These are phyloP conservation scores for Limenitis camilla DNA, from an alignment of 2,888 invertebrate genomes.

Conservation along the genomic window DNA sequence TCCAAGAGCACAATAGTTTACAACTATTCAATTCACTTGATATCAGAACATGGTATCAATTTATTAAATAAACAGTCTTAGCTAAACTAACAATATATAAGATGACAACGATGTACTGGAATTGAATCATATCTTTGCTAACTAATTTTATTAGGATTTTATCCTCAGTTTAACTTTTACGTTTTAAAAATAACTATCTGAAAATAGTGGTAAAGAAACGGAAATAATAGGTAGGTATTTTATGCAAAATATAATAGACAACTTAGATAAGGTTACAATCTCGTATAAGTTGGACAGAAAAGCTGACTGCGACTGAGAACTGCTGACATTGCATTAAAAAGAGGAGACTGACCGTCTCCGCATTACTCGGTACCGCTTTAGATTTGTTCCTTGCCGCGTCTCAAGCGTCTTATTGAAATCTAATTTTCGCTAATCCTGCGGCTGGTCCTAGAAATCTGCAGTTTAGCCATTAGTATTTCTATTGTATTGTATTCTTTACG, in stretches of 20 bases:
- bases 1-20: too few species aligned
- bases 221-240: neutral
- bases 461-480: slow-evolving; percentile 47
- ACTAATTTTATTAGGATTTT: neutral
- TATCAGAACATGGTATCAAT: too few species aligned
- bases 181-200: neutral
- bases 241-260: neutral
- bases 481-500: slow-evolving; percentile 48
- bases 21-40: too few species aligned
- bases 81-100: too few species aligned
- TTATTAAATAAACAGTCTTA: too few species aligned
- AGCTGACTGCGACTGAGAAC: slow-evolving; percentile 7
- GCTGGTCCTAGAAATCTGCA: slow-evolving; percentile 41
- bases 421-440: slow-evolving; percentile 69
- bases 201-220: neutral
- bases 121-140: neutral
- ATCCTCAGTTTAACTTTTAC: neutral
- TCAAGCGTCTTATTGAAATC: slow-evolving; percentile 72
- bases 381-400: slow-evolving; percentile 56
- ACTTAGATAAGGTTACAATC: neutral
- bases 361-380: slow-evolving; percentile 56
- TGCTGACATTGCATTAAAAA: slow-evolving; percentile 36
- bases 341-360: slow-evolving; percentile 61
- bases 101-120: too few species aligned
- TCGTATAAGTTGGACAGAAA: slow-evolving; percentile 4